These are phyloP conservation scores for Diplogasteroides magnus DNA, from an alignment of 1,140 invertebrate species.

Conservation along the genomic window DNA sequence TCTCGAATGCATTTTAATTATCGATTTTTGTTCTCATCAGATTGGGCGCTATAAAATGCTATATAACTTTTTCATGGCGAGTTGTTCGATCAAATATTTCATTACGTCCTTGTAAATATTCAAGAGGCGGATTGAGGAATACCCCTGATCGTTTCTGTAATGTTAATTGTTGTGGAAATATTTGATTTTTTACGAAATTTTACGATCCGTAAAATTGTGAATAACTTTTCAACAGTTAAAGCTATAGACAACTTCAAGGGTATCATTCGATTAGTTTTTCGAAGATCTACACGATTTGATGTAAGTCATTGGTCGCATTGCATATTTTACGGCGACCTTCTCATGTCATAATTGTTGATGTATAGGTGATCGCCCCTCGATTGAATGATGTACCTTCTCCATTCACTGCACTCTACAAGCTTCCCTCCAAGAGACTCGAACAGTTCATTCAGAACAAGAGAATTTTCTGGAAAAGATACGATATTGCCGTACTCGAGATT, in stretches of 20 bases:
- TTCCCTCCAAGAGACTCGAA: slow-evolving; percentile 36
- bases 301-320: not conserved
- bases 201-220: not conserved
- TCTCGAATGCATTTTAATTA: no score
- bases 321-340: not conserved
- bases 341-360: not conserved
- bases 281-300: not conserved
- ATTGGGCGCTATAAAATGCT: no score
- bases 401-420: slow-evolving; percentile 37
- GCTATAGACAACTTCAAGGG: not conserved
- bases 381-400: slow-evolving; percentile 35
- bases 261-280: not conserved
- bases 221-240: not conserved
- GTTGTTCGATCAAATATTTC: no score
- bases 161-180: not conserved
- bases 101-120: no score
- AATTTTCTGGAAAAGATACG: slow-evolving; percentile 19
- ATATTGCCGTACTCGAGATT: slow-evolving; percentile 43
- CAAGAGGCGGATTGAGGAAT: no score
- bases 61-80: no score
- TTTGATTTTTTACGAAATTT: not conserved
- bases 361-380: slow-evolving; percentile 35
- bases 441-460: slow-evolving; percentile 26
- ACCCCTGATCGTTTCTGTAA: no score
- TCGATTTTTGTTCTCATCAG: no score